phyloP scores from a whole-genome alignment of 2,797 vertebrate genomes.

The Pyrocephalus nanus region DNA sequence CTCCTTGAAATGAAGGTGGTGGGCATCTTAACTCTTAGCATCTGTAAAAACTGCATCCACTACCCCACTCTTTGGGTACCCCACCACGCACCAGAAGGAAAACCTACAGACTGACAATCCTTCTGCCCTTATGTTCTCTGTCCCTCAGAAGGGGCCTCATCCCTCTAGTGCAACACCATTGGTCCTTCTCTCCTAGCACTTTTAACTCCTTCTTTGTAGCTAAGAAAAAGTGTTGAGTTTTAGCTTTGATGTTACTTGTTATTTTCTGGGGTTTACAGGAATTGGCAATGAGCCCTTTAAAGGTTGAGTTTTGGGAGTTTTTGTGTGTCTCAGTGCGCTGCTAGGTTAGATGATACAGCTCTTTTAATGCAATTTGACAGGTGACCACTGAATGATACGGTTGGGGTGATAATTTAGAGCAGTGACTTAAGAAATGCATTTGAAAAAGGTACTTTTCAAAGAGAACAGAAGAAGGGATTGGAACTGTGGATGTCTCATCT shows the following conservation, averaged over 20 bases:
- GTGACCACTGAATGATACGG: background rate
- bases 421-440: background rate
- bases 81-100: background rate
- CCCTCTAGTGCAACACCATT: background rate
- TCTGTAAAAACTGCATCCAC: background rate
- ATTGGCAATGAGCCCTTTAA: background rate
- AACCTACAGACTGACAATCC: background rate
- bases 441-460: background rate
- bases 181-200: background rate
- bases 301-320: background rate
- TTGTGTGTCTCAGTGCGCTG: background rate
- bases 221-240: background rate
- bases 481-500: background rate
- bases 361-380: background rate
- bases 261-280: background rate
- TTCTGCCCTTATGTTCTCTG: background rate
- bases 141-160: background rate
- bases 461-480: background rate
- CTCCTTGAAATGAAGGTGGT: background rate
- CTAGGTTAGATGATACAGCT: background rate
- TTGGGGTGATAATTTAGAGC: background rate
- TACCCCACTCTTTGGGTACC: background rate
- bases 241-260: background rate
- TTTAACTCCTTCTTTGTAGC: background rate
- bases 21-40: background rate